These are phyloP conservation scores for Nannobrachium achirus DNA, from an alignment of 2,113 vertebrate genomes.

Conservation along the genomic window DNA sequence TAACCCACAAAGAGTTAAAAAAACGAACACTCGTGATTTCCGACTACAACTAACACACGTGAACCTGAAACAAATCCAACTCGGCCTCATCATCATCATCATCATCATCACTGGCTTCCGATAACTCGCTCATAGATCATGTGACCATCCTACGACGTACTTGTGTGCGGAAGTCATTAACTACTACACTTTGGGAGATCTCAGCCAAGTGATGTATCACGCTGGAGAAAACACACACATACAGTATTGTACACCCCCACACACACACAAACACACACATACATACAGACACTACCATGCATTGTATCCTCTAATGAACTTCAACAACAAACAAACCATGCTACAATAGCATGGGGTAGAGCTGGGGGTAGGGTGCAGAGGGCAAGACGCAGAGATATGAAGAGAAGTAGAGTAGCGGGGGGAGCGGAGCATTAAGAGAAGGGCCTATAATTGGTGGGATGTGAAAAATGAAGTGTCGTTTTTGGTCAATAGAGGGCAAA, in stretches of 20 bases:
- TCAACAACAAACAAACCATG: slow-evolving; percentile 53
- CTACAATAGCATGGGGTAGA: slow-evolving; percentile 21
- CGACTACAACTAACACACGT: too few relatives aligned
- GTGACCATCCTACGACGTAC: too few relatives aligned
- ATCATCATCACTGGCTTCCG: too few relatives aligned
- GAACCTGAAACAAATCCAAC: too few relatives aligned
- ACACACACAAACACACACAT: slow-evolving; percentile 9
- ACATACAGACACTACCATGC: not conserved
- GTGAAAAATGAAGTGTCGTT: slow-evolving; percentile 99
- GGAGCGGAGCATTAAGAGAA: slow-evolving; percentile 77
- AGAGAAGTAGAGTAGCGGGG: not conserved
- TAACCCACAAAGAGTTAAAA: too few relatives aligned
- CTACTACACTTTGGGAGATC: too few relatives aligned
- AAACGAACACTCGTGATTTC: too few relatives aligned
- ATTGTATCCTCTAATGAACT: slow-evolving; percentile 57
- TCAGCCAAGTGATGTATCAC: too few relatives aligned
- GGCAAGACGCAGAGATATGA: not conserved
- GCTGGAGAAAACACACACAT: not conserved
- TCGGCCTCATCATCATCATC: too few relatives aligned
- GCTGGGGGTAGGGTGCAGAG: slow-evolving; percentile 13
- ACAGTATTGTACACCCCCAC: not conserved
- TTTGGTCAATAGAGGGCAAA: slow-evolving; percentile 96
- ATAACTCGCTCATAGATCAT: too few relatives aligned
- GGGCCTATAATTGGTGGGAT: slow-evolving; percentile 92
- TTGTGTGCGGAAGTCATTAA: too few relatives aligned